Percentiles rank a stretch among this genome's conserved stretches.
These are phyloP conservation scores for Gymnodraco acuticeps DNA, from an alignment of 2,797 vertebrate genomes.

Conservation along the genomic window DNA sequence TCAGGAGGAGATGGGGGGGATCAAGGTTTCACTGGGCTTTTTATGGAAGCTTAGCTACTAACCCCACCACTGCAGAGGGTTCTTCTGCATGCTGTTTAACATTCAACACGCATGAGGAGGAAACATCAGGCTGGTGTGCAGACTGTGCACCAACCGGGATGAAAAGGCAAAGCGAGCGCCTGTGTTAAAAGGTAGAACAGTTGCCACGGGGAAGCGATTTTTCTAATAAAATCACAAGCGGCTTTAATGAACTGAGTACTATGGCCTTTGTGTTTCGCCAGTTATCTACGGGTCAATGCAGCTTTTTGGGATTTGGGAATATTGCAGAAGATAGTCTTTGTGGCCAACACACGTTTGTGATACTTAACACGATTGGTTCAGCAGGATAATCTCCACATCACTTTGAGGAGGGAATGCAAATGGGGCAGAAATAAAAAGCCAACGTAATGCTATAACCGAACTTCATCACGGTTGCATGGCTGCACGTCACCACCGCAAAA, in stretches of 20 bases:
- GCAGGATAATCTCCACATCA: too few relatives aligned
- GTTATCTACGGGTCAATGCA: neutral
- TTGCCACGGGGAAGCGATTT: neutral
- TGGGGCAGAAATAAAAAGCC: too few relatives aligned
- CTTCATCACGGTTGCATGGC: too few relatives aligned
- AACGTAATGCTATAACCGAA: too few relatives aligned
- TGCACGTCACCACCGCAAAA: too few relatives aligned
- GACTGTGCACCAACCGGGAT: neutral
- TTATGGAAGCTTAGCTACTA: constrained; percentile 43
- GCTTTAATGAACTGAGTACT: neutral
- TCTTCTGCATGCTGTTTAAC: constrained; percentile 12
- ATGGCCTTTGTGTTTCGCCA: neutral
- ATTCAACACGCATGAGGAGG: constrained; percentile 4
- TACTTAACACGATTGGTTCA: too few relatives aligned
- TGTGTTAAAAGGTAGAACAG: neutral
- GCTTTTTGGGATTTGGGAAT: too few relatives aligned
- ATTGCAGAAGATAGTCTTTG: too few relatives aligned
- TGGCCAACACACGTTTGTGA: too few relatives aligned
- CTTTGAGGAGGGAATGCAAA: too few relatives aligned
- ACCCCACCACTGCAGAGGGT: constrained; percentile 12
- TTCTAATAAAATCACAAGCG: neutral
- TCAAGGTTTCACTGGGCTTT: constrained; percentile 34
- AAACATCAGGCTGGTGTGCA: neutral
- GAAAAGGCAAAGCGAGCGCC: neutral
- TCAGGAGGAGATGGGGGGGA: constrained; percentile 37